A percentile compares a stretch with the other conserved stretches of the same genome.
These are phyloP conservation scores for Drosophila seclusa DNA, from an alignment of 2,888 invertebrate genomes.

Conservation along the genomic window DNA sequence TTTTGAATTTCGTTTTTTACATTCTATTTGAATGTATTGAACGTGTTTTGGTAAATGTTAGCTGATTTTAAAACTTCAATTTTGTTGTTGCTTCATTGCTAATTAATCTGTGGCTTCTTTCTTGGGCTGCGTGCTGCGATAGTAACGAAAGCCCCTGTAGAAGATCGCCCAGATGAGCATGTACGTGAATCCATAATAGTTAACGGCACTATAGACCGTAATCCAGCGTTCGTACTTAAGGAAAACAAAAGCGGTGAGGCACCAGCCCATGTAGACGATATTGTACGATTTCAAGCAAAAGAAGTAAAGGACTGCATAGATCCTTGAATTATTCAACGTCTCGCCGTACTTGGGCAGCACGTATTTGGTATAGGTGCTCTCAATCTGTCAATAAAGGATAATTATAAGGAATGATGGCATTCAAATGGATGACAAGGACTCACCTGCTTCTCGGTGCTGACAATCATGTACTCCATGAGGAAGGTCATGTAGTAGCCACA, in stretches of 20 bases:
- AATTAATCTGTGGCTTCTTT: conserved; percentile 44
- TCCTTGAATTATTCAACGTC: conserved; percentile 60
- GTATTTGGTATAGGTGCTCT: conserved; percentile 66
- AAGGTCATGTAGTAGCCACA: conserved; percentile 97
- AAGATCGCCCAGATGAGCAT: conserved; percentile 87
- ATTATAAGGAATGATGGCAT: neutral
- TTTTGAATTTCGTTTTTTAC: neutral
- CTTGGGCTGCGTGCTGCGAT: conserved; percentile 2
- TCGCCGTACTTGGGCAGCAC: conserved; percentile 71
- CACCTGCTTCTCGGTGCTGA: conserved; percentile 94
- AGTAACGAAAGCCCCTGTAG: conserved; percentile 56
- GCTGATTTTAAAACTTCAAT: neutral
- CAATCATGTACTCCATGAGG: conserved; percentile 94
- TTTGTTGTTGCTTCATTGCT: neutral
- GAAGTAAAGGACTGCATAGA: conserved; percentile 85
- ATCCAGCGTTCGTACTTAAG: conserved; percentile 90
- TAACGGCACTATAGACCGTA: conserved; percentile 87
- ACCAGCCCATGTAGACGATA: conserved; percentile 93
- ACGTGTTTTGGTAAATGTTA: conserved; percentile 12
- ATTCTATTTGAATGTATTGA: conserved; percentile 1
- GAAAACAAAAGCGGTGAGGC: conserved; percentile 90
- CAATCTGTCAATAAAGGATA: conserved; percentile 57
- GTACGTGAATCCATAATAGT: conserved; percentile 89
- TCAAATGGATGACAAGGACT: conserved; percentile 75
- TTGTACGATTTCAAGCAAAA: conserved; percentile 90